A percentile compares a stretch with the other conserved stretches of the same genome.
Evolutionary conservation across 2,888 invertebrate genomes (phyloP).

Genomic region (Cynaeus angustus): DNA sequence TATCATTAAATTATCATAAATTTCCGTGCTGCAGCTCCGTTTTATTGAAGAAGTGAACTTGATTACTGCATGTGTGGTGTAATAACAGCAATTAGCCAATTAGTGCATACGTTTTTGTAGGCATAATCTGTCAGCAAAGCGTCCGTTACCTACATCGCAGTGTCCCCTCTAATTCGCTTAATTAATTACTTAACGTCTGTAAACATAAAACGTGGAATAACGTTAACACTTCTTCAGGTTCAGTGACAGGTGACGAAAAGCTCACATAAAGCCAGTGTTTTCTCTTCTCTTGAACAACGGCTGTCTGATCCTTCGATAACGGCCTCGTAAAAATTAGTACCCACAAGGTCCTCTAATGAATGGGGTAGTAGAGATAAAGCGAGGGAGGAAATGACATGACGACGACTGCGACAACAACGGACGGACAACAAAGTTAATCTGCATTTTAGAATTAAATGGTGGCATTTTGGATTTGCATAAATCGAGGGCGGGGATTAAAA

Average conservation of each 20-base stretch:
- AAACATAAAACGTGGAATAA: slow-evolving; percentile 43
- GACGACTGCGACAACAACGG: slow-evolving; percentile 44
- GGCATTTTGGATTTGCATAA: slow-evolving; percentile 46
- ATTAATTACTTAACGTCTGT: slow-evolving; percentile 46
- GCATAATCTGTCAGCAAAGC: slow-evolving; percentile 39
- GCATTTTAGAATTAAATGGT: slow-evolving; percentile 47
- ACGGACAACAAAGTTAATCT: slow-evolving; percentile 47
- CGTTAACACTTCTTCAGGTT: slow-evolving; percentile 46
- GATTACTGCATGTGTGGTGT: slow-evolving; percentile 27
- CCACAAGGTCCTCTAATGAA: slow-evolving; percentile 49
- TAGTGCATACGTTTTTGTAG: slow-evolving; percentile 36
- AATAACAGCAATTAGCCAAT: slow-evolving; percentile 45
- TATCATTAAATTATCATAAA: slow-evolving; percentile 38
- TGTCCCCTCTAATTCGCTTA: slow-evolving; percentile 44
- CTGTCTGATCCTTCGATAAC: slow-evolving; percentile 50
- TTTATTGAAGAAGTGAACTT: neutral
- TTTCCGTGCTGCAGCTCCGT: slow-evolving; percentile 3
- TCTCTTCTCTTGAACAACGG: slow-evolving; percentile 54
- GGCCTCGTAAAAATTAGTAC: slow-evolving; percentile 51
- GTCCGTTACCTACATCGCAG: slow-evolving; percentile 36
- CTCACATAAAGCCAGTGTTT: slow-evolving; percentile 57
- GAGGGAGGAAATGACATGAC: slow-evolving; percentile 45
- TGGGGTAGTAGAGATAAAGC: slow-evolving; percentile 46
- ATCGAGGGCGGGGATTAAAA: slow-evolving; percentile 36
- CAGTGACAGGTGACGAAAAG: slow-evolving; percentile 59